phyloP scores from a whole-genome alignment of 2,888 invertebrate genomes.

The Cotesia congregata region DNA sequence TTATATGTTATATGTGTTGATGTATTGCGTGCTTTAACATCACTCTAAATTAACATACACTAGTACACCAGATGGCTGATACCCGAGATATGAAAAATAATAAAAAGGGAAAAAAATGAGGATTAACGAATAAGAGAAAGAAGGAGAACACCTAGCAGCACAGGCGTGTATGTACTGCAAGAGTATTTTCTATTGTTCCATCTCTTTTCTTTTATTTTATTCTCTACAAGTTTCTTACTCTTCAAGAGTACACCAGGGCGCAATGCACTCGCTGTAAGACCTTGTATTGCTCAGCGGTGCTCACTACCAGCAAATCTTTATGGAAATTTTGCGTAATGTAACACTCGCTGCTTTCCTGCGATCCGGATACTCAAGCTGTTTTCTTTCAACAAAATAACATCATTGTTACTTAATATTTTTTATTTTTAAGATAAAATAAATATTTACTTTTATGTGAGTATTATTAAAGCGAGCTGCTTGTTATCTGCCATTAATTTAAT shows the following conservation, averaged over 20 bases:
- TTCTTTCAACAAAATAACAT: constrained; percentile 13
- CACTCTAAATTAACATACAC: constrained; percentile 1
- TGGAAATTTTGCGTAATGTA: constrained; percentile 41
- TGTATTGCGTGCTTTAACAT: background rate
- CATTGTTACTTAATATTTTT: background rate
- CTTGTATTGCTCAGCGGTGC: constrained; percentile 51
- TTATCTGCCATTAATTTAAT: too few relatives aligned
- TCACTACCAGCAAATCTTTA: constrained; percentile 40
- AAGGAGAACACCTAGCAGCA: constrained; percentile 45
- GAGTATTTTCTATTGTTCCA: constrained; percentile 34
- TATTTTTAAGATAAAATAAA: constrained; percentile 6
- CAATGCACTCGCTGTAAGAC: constrained; percentile 54
- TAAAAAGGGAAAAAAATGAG: constrained; percentile 18
- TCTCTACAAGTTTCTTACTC: constrained; percentile 27
- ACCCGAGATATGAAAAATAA: constrained; percentile 21
- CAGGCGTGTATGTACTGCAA: constrained; percentile 45
- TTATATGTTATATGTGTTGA: background rate
- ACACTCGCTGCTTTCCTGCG: constrained; percentile 33
- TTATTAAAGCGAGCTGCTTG: too few relatives aligned
- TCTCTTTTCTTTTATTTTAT: constrained; percentile 27
- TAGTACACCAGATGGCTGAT: constrained; percentile 5
- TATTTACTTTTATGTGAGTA: background rate
- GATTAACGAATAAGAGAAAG: constrained; percentile 40
- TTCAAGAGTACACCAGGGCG: constrained; percentile 50
- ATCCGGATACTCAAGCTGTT: constrained; percentile 23